phyloP scores from a whole-genome alignment of 1,140 invertebrate species.

The Trachelipus rathkii region DNA sequence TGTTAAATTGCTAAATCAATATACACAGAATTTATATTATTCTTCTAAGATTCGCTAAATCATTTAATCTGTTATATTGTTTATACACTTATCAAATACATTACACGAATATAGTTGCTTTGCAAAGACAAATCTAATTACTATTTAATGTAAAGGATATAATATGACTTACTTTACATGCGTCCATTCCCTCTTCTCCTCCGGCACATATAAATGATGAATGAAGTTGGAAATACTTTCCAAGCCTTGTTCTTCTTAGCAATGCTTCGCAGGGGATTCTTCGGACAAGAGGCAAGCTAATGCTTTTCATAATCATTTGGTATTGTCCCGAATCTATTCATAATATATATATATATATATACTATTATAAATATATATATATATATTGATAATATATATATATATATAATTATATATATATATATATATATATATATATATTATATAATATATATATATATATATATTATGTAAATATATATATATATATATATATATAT shows the following conservation, averaged over 20 bases:
- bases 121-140: neutral
- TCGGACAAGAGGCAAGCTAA: constrained; percentile 62
- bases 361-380: neutral
- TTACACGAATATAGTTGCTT: neutral
- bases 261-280: constrained; percentile 56
- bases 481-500: too few species aligned
- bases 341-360: constrained; percentile 17
- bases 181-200: constrained; percentile 60
- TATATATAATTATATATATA: neutral
- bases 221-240: constrained; percentile 59
- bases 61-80: neutral
- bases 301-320: constrained; percentile 64
- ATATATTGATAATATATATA: constrained; percentile 19
- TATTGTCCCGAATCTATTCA: constrained; percentile 57
- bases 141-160: too few species aligned
- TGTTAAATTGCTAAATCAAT: too few species aligned
- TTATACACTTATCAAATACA: neutral
- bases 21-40: too few species aligned
- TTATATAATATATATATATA: constrained; percentile 2
- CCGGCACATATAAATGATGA: constrained; percentile 69
- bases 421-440: constrained; percentile 1
- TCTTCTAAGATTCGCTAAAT: too few species aligned
- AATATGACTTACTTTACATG: constrained; percentile 58
- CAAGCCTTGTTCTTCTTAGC: constrained; percentile 60
- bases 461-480: neutral